Conservation (phyloP, 2,888 invertebrate genomes). For the Calliphora vomitoria region DNA sequence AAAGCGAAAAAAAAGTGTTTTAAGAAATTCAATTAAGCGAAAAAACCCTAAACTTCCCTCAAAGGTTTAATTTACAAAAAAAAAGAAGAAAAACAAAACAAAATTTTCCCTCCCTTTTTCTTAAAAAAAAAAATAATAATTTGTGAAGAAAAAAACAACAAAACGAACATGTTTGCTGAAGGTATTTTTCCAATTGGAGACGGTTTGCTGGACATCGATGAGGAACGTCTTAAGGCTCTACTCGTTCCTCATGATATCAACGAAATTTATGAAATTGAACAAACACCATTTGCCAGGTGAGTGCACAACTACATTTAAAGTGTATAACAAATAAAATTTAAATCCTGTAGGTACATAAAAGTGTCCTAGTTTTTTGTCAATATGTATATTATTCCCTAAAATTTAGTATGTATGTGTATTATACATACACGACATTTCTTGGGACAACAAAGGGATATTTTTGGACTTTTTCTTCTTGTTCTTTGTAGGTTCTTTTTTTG, state of each 20-base stretch:
- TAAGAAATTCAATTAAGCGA: not conserved
- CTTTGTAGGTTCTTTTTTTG: not conserved
- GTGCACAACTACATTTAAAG: slow-evolving; percentile 84
- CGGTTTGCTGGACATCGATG: slow-evolving; percentile 90
- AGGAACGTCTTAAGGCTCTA: slow-evolving; percentile 88
- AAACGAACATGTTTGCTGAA: slow-evolving; percentile 82
- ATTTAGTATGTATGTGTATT: not conserved
- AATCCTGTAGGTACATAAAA: slow-evolving; percentile 39
- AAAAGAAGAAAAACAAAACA: slow-evolving; percentile 16
- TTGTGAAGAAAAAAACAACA: slow-evolving; percentile 60
- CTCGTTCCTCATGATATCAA: slow-evolving; percentile 91
- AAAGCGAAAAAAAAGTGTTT: slow-evolving; percentile 14
- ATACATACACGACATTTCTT: not conserved
- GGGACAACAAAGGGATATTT: no score
- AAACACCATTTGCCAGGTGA: slow-evolving; percentile 94
- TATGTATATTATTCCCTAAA: not conserved
- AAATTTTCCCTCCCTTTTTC: slow-evolving; percentile 2
- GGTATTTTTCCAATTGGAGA: slow-evolving; percentile 86
- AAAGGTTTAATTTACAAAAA: slow-evolving; percentile 3
- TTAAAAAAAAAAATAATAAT: slow-evolving; percentile 3
- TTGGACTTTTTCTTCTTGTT: not conserved
- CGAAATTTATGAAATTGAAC: slow-evolving; percentile 91
- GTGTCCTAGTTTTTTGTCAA: slow-evolving; percentile 27
- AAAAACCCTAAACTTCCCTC: not conserved
- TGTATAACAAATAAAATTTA: not conserved